Evolutionary conservation across 2,888 invertebrate genomes (phyloP), one percentile per base, ranked within the genome.

Genomic region (Xestia c-nigrum): DNA sequence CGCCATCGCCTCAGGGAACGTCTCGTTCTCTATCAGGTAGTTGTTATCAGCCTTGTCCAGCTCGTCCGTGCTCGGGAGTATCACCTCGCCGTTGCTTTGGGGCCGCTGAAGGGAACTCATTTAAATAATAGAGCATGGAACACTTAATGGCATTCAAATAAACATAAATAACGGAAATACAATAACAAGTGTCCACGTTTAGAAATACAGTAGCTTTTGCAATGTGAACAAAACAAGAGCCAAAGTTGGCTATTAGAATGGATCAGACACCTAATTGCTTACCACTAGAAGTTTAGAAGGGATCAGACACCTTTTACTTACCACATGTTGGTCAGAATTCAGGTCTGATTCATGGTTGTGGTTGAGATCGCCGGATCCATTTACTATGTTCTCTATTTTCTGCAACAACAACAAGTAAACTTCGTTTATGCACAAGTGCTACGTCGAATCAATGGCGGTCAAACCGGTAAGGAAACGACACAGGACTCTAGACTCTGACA

Each of bases 341-440:
- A 93, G 87, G 87, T 96, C 94, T 75, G 91, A 89, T 85, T 94
- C 94, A 77, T 96, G 96, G 75, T 96, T 96, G 87, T 96, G 96
- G 81, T 96, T 96, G 82, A 96, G 92, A 91, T 96, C 96, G 4
- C 96, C 95, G 59, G 95, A 93, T n/a, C 95, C 95, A 80, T 96
- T 95, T 66, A 94, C 91, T 40, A 93, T 90, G 78, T 93, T 94
- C 74, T 94, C 94, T 79, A 88, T 91, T 92, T 94, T 96, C 92
- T 95, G 94, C 43, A 93, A 91, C 50, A 80, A 72, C 21, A 67
- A 19, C 16, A 63, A 21, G 55, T 10, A 12, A 1, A 55, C 12
- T 55, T 57, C 2, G 7, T 43, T 71, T n/a, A 43, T 61, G 59
- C 19, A 31, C 38, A 19, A 38, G 61, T 61, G 19, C 38, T 61